phyloP scores from a whole-genome alignment of 2,113 vertebrate genomes.

The Poeciliopsis turrubarensis region DNA sequence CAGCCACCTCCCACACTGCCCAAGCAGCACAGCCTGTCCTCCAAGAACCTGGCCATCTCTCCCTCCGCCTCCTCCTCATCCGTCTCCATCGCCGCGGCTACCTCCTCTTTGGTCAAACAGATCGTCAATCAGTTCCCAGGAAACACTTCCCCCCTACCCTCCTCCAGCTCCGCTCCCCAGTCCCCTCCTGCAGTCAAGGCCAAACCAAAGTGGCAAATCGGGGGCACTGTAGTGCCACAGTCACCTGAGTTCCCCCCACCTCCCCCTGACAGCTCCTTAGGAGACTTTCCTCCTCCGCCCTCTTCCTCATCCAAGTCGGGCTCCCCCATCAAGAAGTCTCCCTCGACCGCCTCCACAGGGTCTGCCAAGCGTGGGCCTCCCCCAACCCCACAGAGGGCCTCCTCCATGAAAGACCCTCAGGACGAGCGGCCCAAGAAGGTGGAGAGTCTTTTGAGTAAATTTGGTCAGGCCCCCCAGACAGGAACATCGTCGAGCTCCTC shows the following conservation, averaged over 20 bases:
- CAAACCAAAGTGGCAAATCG: constrained; percentile 93
- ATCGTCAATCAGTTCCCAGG: constrained; percentile 92
- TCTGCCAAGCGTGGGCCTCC: constrained; percentile 89
- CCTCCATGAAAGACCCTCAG: constrained; percentile 88
- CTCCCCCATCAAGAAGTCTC: constrained; percentile 89
- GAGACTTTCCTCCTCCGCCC: constrained; percentile 80
- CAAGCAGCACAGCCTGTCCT: constrained; percentile 90
- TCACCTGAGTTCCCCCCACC: constrained; percentile 95
- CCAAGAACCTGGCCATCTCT: constrained; percentile 79
- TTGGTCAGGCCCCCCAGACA: constrained; percentile 81
- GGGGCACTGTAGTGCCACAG: constrained; percentile 71
- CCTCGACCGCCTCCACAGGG: constrained; percentile 79
- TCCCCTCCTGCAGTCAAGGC: constrained; percentile 93
- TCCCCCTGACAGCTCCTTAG: constrained; percentile 86
- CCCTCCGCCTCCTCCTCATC: constrained; percentile 71
- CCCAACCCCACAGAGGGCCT: constrained; percentile 92
- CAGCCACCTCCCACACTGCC: constrained; percentile 87
- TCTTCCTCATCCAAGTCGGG: constrained; percentile 76
- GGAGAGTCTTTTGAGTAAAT: constrained; percentile 91
- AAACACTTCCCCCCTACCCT: constrained; percentile 60
- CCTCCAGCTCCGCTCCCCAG: constrained; percentile 77
- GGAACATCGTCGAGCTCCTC: constrained; percentile 76
- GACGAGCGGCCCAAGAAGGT: constrained; percentile 90
- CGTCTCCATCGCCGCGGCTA: constrained; percentile 75
- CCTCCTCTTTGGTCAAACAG: constrained; percentile 90